A percentile compares a stretch with the other conserved stretches of the same genome.
Conservation (phyloP, 2,797 vertebrate species). For the Sciurus vulgaris region DNA sequence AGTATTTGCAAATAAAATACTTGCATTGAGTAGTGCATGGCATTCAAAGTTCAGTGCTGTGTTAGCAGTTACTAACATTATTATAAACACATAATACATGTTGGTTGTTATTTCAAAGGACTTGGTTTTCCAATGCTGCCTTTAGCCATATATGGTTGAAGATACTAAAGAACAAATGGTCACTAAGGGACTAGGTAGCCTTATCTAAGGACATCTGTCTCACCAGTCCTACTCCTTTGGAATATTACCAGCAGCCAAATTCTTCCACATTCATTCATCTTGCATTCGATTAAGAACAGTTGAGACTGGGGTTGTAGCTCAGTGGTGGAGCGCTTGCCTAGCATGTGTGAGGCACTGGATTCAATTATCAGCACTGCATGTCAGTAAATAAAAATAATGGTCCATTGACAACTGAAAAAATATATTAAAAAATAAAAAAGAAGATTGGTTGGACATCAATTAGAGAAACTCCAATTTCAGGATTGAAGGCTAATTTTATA, state of each 20-base stretch:
- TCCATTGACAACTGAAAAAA: too few relatives aligned
- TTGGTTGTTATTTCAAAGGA: not conserved
- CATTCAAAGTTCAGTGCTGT: constrained; percentile 3
- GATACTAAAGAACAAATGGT: constrained; percentile 40
- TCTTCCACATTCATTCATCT: constrained; percentile 42
- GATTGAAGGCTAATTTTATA: constrained; percentile 4
- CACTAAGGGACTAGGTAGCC: constrained; percentile 22
- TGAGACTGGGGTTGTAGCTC: not conserved
- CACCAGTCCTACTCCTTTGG: not conserved
- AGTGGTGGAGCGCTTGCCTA: too few relatives aligned
- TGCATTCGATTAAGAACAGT: constrained; percentile 62
- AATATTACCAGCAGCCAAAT: constrained; percentile 41
- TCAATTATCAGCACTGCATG: too few relatives aligned
- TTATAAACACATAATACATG: constrained; percentile 16
- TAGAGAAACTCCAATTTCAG: constrained; percentile 58
- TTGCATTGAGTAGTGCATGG: constrained; percentile 28
- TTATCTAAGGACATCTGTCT: constrained; percentile 51
- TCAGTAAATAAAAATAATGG: too few relatives aligned
- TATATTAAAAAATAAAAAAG: not conserved
- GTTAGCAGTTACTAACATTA: constrained; percentile 27
- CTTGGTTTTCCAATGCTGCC: constrained; percentile 34
- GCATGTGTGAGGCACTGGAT: too few relatives aligned
- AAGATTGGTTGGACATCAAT: constrained; percentile 16
- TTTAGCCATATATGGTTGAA: constrained; percentile 53
- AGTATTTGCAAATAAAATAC: constrained; percentile 47